Conservation (phyloP, 2,888 invertebrate species). For the Mesorhabditis sp. region DNA sequence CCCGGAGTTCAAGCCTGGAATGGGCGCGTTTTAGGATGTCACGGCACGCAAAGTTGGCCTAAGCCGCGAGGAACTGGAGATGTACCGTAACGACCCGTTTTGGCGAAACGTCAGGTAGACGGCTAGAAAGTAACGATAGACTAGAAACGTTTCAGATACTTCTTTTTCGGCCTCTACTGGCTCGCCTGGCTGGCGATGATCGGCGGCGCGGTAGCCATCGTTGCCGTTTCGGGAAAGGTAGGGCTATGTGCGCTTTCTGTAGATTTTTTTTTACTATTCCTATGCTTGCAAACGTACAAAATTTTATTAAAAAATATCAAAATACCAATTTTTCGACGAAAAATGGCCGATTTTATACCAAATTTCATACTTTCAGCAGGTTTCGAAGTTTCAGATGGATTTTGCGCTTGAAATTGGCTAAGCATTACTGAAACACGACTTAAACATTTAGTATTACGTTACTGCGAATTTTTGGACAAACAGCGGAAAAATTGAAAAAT, state of each 20-base stretch:
- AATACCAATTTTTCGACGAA: neutral
- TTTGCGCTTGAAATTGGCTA: too few species aligned
- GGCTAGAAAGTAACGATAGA: neutral
- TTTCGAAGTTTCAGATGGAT: too few species aligned
- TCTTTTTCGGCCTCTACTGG: conserved; percentile 1
- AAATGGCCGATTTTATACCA: neutral
- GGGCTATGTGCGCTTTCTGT: neutral
- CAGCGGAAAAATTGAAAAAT: neutral
- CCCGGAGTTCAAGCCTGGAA: too few species aligned
- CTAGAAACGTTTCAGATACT: neutral
- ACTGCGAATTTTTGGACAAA: neutral
- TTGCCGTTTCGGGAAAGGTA: neutral
- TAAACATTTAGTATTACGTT: too few species aligned
- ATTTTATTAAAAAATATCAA: too few species aligned
- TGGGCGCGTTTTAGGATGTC: neutral
- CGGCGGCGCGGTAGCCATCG: neutral
- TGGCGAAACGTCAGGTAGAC: neutral
- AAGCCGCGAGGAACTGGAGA: neutral
- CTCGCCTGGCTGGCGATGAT: conserved; percentile 2
- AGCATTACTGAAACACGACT: too few species aligned
- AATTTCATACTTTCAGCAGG: neutral
- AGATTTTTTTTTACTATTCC: too few species aligned
- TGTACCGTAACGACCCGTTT: neutral
- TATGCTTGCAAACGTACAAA: too few species aligned
- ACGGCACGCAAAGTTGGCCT: neutral